Conservation (phyloP, 2,888 invertebrate genomes). For the Lepidocyrtinus sp. region DNA sequence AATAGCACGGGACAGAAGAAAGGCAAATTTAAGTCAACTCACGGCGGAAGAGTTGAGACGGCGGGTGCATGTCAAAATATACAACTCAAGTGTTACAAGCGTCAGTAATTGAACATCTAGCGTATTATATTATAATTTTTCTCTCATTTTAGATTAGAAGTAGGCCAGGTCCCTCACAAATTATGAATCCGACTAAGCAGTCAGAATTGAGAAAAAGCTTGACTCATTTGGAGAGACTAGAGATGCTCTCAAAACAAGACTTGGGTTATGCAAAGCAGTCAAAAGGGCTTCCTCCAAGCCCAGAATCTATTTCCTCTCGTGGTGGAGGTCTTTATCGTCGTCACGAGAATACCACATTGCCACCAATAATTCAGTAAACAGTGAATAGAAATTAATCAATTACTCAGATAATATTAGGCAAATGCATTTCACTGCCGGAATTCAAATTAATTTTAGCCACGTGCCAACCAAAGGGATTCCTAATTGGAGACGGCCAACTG, state of each 20-base stretch:
- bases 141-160: background rate
- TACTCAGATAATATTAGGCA: too few species aligned
- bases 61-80: too few species aligned
- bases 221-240: slow-evolving; percentile 45
- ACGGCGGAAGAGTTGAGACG: slow-evolving; percentile 28
- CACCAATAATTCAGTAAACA: background rate
- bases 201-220: slow-evolving; percentile 34
- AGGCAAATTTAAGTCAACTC: slow-evolving; percentile 17
- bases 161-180: background rate
- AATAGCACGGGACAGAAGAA: slow-evolving; percentile 34
- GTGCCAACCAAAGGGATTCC: background rate
- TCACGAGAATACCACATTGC: background rate
- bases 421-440: too few species aligned
- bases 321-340: too few species aligned
- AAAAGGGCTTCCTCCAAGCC: background rate
- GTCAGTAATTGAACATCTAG: too few species aligned
- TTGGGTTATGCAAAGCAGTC: too few species aligned
- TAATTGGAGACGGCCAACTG: background rate
- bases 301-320: background rate
- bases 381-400: too few species aligned
- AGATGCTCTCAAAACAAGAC: slow-evolving; percentile 37
- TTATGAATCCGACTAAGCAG: slow-evolving; percentile 33
- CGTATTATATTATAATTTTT: background rate
- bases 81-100: too few species aligned
- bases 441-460: too few species aligned